phyloP scores from a whole-genome alignment of 2,113 vertebrate genomes.

The Emydocephalus ijimae region DNA sequence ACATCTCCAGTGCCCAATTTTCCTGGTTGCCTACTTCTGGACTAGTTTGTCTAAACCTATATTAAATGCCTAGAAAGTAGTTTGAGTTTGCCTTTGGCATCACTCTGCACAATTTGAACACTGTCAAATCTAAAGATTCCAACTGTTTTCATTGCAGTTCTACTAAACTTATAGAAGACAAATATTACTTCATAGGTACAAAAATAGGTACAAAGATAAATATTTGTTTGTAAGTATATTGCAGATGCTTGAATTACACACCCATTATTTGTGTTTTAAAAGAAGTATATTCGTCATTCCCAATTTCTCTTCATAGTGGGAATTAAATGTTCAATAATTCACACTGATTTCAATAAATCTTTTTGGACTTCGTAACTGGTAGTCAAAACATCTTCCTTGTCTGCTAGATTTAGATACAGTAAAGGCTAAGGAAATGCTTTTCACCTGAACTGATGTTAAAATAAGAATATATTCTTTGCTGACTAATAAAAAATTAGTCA shows the following conservation, averaged over 20 bases:
- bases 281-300: background rate
- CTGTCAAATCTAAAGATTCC: background rate
- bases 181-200: background rate
- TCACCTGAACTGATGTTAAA: constrained; percentile 65
- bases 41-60: background rate
- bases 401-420: constrained; percentile 41
- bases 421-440: constrained; percentile 44
- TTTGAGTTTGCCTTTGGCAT: background rate
- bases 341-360: background rate
- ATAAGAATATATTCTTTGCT: constrained; percentile 65
- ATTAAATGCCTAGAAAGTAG: background rate
- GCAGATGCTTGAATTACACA: background rate
- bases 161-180: background rate
- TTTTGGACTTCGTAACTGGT: constrained; percentile 27
- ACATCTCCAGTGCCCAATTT: background rate
- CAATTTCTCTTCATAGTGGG: background rate
- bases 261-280: background rate
- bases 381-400: constrained; percentile 33
- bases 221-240: background rate
- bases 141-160: background rate
- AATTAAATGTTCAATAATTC: background rate
- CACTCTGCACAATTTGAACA: background rate
- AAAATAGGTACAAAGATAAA: background rate
- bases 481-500: constrained; percentile 68
- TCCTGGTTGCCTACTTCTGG: background rate